Base-by-base conservation (phyloP, 2,888 invertebrate species). In the Phortica magna region DNA sequence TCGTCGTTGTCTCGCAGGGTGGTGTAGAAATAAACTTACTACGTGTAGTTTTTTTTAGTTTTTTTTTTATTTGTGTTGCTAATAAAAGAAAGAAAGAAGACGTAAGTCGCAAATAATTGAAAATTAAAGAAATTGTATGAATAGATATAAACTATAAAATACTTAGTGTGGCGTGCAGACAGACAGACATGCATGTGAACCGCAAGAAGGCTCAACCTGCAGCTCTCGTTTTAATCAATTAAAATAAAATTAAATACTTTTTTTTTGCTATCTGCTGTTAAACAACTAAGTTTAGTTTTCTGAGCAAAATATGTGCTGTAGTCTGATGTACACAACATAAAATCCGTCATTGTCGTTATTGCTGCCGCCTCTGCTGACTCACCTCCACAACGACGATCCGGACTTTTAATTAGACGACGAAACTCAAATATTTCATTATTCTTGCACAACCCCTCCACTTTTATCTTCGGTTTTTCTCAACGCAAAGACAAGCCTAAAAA, bases 1-100 rank as follows among this genome's bases (percentile, higher is more conserved):
- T 70, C 70, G 70, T 53, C 61, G 61, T 22, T 61, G 61, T 22
- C 55, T 81, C 80, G 82, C 82, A 85, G 85, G 89, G 88, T 89
- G 88, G 88, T 89, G 84, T 83, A 83, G 81, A 83, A 80, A 79
- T 80, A 83, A 84, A 87, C 82, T 83, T 81, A 86, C 86, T 84
- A 88, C 88, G 86, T 86, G 87, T 86, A 88, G 87, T 84, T 88
- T 85, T 85, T 76, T 79, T 78, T 84, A 79, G 76, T 77, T 82
- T 68, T 31, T 78, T 77, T 65, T 31, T 57, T 71, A 57, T 57
- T 71, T 57, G 59, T 22, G 73, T 59, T 43, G 53, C 17, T 17
- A 67, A 22, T 70, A 22, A 64, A 70, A 78, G 53, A 64, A 53
- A 59, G n/a, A 57, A 48, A 43, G 41, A 53, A 74, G 67, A 74